These are phyloP conservation scores for Eunapius fragilis DNA, from an alignment of 37 sponge, comb jelly and placozoan genomes.

Conservation along the genomic window DNA sequence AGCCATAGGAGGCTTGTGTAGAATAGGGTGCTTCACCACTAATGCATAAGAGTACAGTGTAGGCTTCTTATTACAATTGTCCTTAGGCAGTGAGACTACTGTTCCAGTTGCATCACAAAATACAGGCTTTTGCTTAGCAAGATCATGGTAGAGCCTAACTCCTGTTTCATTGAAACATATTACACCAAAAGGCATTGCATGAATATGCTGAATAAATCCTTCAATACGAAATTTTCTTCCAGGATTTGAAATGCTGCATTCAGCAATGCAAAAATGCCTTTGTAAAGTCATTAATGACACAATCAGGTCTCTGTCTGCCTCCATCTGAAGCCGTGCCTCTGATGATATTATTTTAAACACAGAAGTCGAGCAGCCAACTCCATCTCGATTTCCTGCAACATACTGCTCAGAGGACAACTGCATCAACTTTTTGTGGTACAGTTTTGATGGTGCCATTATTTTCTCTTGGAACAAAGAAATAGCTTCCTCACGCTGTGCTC, in stretches of 20 bases:
- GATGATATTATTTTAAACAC: neutral
- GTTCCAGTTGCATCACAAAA: neutral
- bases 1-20: neutral
- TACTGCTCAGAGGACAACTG: neutral
- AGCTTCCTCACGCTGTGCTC: neutral
- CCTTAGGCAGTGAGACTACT: neutral
- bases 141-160: too few relatives aligned
- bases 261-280: too few relatives aligned
- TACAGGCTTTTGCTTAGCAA: too few relatives aligned
- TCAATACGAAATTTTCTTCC: too few relatives aligned
- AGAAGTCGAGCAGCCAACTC: neutral
- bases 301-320: neutral
- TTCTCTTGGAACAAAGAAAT: neutral
- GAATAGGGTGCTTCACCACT: neutral
- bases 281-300: neutral
- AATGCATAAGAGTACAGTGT: neutral
- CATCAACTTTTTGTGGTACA: neutral
- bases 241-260: too few relatives aligned
- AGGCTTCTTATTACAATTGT: neutral
- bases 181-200: too few relatives aligned
- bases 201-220: too few relatives aligned
- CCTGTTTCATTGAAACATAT: too few relatives aligned
- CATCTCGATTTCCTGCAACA: neutral
- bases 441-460: neutral
- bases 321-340: neutral